phyloP scores from a whole-genome alignment of 2,797 vertebrate genomes.

The Cygnus olor region DNA sequence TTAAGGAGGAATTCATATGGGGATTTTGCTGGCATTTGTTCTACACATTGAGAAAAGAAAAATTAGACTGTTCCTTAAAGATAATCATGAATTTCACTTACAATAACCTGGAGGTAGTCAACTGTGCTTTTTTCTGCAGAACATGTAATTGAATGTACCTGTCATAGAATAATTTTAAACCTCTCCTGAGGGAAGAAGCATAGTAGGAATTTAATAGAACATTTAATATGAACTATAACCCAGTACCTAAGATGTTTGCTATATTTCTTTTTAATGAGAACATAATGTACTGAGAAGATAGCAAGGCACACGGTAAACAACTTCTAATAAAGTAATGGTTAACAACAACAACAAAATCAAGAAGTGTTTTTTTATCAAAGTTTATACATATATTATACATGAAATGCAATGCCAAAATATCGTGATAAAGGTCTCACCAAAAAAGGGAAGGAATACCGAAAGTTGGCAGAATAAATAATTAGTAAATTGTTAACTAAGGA shows the following conservation, averaged over 20 bases:
- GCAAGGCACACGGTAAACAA: not conserved
- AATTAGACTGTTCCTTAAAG: conserved; percentile 41
- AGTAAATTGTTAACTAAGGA: not conserved
- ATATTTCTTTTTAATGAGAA: conserved; percentile 47
- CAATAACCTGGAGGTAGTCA: conserved; percentile 51
- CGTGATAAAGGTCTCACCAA: not conserved
- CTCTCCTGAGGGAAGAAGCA: conserved; percentile 24
- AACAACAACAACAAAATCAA: not conserved
- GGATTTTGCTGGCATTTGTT: conserved; percentile 24
- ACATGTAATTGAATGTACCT: conserved; percentile 60
- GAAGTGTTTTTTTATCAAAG: not conserved
- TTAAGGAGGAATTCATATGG: not conserved
- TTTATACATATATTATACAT: not conserved
- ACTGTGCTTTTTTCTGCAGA: conserved; percentile 41
- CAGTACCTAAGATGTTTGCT: not conserved
- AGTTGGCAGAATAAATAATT: not conserved
- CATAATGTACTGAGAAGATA: not conserved
- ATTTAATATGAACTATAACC: conserved; percentile 44
- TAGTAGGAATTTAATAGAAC: conserved; percentile 43
- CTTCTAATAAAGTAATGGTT: not conserved
- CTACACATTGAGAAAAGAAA: not conserved
- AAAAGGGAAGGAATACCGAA: not conserved
- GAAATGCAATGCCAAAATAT: not conserved
- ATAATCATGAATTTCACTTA: conserved; percentile 51
- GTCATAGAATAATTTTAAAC: conserved; percentile 49